Conservation (phyloP, 1,140 invertebrate genomes). For the Adelges cooleyi region DNA sequence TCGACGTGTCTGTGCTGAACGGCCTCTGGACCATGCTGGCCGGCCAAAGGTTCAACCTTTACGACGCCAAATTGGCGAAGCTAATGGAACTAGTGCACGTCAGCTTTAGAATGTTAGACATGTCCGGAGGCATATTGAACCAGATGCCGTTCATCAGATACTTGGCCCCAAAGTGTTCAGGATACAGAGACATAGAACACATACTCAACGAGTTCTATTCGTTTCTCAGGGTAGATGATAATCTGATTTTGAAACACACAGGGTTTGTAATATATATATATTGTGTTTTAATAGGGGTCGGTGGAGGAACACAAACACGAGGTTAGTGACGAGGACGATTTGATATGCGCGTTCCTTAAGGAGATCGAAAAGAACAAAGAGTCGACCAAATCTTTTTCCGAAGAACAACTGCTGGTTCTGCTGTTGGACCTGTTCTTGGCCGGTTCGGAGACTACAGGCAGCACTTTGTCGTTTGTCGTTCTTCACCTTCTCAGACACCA, state of each 20-base stretch:
- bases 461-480: conserved; percentile 49
- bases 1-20: conserved; percentile 54
- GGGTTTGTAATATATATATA: too few relatives aligned
- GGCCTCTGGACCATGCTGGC: conserved; percentile 59
- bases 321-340: background rate
- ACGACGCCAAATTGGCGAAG: conserved; percentile 42
- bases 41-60: conserved; percentile 42
- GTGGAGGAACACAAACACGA: background rate
- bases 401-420: conserved; percentile 51
- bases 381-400: conserved; percentile 41
- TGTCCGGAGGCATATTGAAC: conserved; percentile 53
- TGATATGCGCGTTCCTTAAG: conserved; percentile 37
- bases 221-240: conserved; percentile 38
- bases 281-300: background rate
- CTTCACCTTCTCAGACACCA: conserved; percentile 52
- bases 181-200: conserved; percentile 44
- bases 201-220: conserved; percentile 39
- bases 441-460: conserved; percentile 56
- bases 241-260: background rate
- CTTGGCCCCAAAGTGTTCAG: conserved; percentile 45
- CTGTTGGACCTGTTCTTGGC: conserved; percentile 59
- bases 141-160: conserved; percentile 52
- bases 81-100: conserved; percentile 46
- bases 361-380: conserved; percentile 47
- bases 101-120: conserved; percentile 48